Conservation (phyloP, 1,140 invertebrate genomes). For the Sycophaga agraensis region DNA sequence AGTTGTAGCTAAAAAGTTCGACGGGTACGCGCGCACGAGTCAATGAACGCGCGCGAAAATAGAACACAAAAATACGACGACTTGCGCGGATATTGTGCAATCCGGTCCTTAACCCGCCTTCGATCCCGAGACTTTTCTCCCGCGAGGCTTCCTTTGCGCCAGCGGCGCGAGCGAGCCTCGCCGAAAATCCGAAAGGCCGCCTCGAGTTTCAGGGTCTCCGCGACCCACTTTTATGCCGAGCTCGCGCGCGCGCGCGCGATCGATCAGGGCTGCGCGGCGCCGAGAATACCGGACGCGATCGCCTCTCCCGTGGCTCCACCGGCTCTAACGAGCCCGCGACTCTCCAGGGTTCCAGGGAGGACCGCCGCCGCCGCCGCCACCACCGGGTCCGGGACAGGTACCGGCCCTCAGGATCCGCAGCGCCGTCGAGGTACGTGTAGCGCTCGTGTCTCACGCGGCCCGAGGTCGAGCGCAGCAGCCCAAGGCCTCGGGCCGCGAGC, state of each 20-base stretch:
- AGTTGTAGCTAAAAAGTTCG: no score
- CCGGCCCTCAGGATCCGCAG: constrained; percentile 60
- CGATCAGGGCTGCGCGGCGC: constrained; percentile 12
- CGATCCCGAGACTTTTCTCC: background rate
- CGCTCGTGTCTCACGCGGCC: no score
- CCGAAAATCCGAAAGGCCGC: background rate
- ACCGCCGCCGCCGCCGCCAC: constrained; percentile 53
- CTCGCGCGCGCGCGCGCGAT: background rate
- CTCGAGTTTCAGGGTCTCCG: no score
- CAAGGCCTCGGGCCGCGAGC: no score
- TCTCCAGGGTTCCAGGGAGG: constrained; percentile 45
- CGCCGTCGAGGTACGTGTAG: constrained; percentile 47
- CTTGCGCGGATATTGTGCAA: background rate
- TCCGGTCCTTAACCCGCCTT: constrained; percentile 6
- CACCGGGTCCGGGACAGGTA: constrained; percentile 60
- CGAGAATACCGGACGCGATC: no score
- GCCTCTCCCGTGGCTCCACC: no score
- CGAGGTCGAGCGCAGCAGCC: background rate
- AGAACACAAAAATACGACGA: constrained; percentile 16
- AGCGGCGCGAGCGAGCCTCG: no score
- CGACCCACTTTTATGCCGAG: background rate
- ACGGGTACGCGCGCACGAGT: background rate
- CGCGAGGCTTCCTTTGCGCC: no score
- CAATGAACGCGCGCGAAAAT: constrained; percentile 9
- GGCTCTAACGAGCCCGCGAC: background rate